Conservation (phyloP, 2,113 vertebrate genomes). For the Stigmatopora nigra region DNA sequence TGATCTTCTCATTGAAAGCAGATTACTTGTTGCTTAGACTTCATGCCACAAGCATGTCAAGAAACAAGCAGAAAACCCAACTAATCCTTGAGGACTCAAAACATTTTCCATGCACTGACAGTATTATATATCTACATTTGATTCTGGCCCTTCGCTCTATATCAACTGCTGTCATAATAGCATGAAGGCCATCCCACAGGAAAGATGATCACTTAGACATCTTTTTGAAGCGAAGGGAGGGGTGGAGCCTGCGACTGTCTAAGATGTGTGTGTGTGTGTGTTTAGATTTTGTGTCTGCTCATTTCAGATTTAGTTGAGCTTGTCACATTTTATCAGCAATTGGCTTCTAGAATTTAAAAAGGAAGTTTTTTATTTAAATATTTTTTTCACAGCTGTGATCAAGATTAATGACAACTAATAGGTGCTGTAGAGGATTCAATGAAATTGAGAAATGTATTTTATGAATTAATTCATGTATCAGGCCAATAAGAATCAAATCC, state of each 20-base stretch:
- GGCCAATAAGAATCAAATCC: neutral
- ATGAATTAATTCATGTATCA: conserved; percentile 4
- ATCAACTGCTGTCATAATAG: conserved; percentile 4
- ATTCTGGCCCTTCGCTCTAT: neutral
- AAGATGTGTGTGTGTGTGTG: conserved; percentile 4
- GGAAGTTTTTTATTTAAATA: conserved; percentile 13
- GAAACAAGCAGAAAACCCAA: neutral
- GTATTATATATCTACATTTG: neutral
- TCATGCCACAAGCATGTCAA: neutral
- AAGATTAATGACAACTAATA: conserved; percentile 4
- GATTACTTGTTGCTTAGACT: neutral
- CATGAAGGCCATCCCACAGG: neutral
- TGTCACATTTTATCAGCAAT: conserved; percentile 31
- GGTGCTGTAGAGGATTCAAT: conserved; percentile 7
- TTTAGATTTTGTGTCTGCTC: conserved; percentile 29
- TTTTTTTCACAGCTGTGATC: neutral
- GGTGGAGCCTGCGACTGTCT: neutral
- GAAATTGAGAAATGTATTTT: neutral
- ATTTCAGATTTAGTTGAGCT: conserved; percentile 38
- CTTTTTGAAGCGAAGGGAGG: neutral
- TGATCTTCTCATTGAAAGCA: neutral
- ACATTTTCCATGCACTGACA: neutral
- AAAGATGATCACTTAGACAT: neutral
- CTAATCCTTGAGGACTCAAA: neutral
- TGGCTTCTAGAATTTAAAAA: conserved; percentile 35